These are phyloP conservation scores for Nyctalus aviator DNA, from an alignment of 2,797 vertebrate genomes.

Conservation along the genomic window DNA sequence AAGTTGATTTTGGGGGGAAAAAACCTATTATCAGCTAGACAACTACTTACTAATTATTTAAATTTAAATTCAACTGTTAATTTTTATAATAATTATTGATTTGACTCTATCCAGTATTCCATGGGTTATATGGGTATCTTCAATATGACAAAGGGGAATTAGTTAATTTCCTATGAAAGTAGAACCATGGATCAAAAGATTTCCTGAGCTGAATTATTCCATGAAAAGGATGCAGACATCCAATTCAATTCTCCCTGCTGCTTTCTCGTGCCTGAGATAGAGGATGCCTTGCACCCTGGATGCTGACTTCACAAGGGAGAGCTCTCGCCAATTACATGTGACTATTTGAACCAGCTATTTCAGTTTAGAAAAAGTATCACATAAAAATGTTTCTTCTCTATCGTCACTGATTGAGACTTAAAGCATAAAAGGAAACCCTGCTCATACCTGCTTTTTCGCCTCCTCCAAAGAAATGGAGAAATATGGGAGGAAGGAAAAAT, in stretches of 20 bases:
- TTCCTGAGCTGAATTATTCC: constrained; percentile 16
- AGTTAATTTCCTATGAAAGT: constrained; percentile 57
- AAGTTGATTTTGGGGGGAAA: constrained; percentile 48
- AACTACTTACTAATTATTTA: constrained; percentile 50
- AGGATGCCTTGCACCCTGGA: not conserved
- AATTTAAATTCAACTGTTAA: constrained; percentile 30
- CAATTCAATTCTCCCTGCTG: constrained; percentile 1
- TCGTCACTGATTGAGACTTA: constrained; percentile 18
- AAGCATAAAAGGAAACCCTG: constrained; percentile 40
- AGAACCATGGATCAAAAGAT: not conserved
- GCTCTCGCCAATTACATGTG: not conserved
- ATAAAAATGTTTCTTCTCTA: not conserved
- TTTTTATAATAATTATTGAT: constrained; percentile 45
- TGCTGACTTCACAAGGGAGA: not conserved
- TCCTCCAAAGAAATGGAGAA: not conserved
- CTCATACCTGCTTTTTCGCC: not conserved
- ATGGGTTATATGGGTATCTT: not conserved
- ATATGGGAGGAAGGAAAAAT: not conserved
- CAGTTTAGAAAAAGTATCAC: constrained; percentile 26
- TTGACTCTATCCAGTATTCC: not conserved
- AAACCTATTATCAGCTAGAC: not conserved
- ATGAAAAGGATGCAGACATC: constrained; percentile 35
- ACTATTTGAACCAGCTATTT: constrained; percentile 8
- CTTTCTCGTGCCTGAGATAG: not conserved
- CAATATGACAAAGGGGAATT: not conserved